Evolutionary conservation across 1,140 invertebrate genomes (phyloP), one percentile per base, ranked within the genome.

Genomic region (Sinonovacula constricta): DNA sequence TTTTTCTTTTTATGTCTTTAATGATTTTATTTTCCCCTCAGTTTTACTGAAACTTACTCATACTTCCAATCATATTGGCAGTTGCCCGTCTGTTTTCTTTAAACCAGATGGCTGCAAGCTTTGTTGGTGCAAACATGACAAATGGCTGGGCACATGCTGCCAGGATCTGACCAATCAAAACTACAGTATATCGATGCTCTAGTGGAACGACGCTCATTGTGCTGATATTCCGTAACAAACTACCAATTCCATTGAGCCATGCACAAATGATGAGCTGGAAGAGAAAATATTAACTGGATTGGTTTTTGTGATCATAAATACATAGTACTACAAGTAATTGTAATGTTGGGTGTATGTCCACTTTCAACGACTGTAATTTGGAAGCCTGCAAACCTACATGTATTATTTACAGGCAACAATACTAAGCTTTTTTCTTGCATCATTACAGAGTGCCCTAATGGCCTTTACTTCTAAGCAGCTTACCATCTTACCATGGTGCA

Each of bases 31-130:
- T n/a, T n/a, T n/a, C n/a, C n/a, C n/a, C n/a, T n/a, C n/a, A n/a
- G n/a, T n/a, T 45, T 7, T 45, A 45, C 39, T 59, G 28, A 22
- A 22, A 56, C 82, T 82, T 72, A 89, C 88, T 79, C 83, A 88
- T 88, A 28, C 85, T 84, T 28, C 83, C 87, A 10, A 90, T 68
- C 49, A 84, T 90, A 34, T 88, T 92, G 24, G 91, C 89, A 59
- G 91, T 70, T 15, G 91, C 88, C 62, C 92, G 75, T 66, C 91
- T 86, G 51, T 87, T 82, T 31, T 89, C 87, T 3, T 87, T 81
- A 83, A 92, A 92, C 91, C 92, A 92, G 34, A 90, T 56, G 22
- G 90, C 91, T 1, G 91, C 91, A 34, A 92, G 86, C 81, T 92
- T 92, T 4, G 91, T 92, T 18, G 85, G 89, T 34, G 90, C 88